Evolutionary conservation across 2,797 vertebrate genomes (phyloP).

Genomic region (Helostoma temminkii): DNA sequence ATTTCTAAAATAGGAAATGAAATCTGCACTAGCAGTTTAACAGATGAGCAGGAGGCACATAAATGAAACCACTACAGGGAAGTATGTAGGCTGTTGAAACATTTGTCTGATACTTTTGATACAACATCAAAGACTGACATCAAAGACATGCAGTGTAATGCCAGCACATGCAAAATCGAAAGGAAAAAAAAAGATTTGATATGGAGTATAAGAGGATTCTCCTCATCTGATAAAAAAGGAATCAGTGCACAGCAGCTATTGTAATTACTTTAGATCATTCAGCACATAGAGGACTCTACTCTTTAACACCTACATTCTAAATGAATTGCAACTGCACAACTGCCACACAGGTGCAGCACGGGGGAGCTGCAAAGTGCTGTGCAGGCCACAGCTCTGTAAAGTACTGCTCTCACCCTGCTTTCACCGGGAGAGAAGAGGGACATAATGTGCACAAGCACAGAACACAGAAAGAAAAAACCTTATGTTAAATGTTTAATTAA

Average conservation of each 20-base stretch:
- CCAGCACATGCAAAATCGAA: conserved; percentile 8
- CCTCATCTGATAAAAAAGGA: conserved; percentile 24
- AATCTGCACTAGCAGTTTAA: conserved; percentile 65
- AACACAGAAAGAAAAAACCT: conserved; percentile 45
- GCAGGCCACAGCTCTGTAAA: conserved; percentile 18
- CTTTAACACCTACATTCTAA: conserved; percentile 9
- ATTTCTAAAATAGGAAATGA: conserved; percentile 74
- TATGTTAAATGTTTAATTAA: conserved; percentile 71
- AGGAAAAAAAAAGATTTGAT: background rate
- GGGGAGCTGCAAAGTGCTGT: background rate
- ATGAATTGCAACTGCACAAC: conserved; percentile 11
- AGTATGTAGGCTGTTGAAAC: conserved; percentile 12
- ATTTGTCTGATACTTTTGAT: conserved; percentile 32
- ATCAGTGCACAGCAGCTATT: background rate
- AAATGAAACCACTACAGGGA: conserved; percentile 17
- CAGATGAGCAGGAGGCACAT: conserved; percentile 41
- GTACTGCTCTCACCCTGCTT: conserved; percentile 2
- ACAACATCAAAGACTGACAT: conserved; percentile 32
- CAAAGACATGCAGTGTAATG: conserved; percentile 24
- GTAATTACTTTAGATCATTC: conserved; percentile 18
- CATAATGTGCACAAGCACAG: conserved; percentile 31
- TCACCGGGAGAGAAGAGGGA: conserved; percentile 14
- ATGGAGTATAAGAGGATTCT: conserved; percentile 14
- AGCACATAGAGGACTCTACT: conserved; percentile 3
- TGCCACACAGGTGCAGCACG: conserved; percentile 1